Conservation (phyloP, 2,797 vertebrate genomes). For the Pangasius krempfi region DNA sequence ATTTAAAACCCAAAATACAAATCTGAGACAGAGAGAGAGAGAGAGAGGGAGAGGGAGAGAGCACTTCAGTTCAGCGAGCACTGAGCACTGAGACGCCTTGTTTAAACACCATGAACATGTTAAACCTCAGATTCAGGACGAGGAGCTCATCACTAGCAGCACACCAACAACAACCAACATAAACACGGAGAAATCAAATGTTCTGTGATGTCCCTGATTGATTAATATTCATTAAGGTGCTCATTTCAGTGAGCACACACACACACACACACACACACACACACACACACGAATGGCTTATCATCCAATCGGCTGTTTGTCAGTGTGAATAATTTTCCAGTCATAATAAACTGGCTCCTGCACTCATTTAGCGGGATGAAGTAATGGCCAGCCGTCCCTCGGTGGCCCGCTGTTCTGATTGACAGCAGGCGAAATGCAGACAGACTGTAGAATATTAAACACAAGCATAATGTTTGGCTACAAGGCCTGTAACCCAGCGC, state of each 20-base stretch:
- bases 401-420: constrained; percentile 70
- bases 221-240: too few species aligned
- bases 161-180: background rate
- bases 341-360: constrained; percentile 63
- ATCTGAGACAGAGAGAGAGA: too few species aligned
- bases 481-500: constrained; percentile 84
- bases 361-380: constrained; percentile 76
- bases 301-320: constrained; percentile 46
- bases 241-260: background rate
- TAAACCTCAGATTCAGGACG: too few species aligned
- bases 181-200: background rate
- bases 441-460: constrained; percentile 86
- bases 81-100: background rate
- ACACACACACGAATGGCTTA: constrained; percentile 27
- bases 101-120: too few species aligned
- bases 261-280: background rate
- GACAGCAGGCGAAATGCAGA: constrained; percentile 80
- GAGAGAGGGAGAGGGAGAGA: background rate
- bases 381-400: constrained; percentile 64
- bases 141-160: too few species aligned
- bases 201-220: too few species aligned
- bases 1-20: too few species aligned
- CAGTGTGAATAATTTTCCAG: constrained; percentile 53
- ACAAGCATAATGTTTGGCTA: constrained; percentile 85
- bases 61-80: background rate